A percentile compares a stretch with the other conserved stretches of the same genome.
These are phyloP conservation scores for Drosophila subquinaria DNA, from an alignment of 2,888 invertebrate species.

Conservation along the genomic window DNA sequence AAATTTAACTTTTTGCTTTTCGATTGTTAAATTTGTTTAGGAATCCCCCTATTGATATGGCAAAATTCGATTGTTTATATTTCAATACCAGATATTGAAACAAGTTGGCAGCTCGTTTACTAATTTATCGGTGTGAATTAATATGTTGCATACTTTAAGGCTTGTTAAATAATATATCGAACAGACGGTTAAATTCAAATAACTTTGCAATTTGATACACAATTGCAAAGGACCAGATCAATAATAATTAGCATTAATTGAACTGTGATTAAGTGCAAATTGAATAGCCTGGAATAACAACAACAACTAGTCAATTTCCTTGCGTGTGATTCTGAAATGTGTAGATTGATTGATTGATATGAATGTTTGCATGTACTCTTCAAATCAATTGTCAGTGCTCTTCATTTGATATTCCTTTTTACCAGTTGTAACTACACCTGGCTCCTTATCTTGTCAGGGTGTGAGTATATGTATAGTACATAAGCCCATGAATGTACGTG, in stretches of 20 bases:
- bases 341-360: conserved; percentile 25
- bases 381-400: background rate
- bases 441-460: conserved; percentile 6
- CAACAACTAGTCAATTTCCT: background rate
- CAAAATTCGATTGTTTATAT: background rate
- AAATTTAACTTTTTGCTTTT: background rate
- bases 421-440: background rate
- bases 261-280: conserved; percentile 25
- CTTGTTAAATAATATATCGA: conserved; percentile 1
- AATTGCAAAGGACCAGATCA: conserved; percentile 20
- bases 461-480: conserved; percentile 4
- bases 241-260: conserved; percentile 37
- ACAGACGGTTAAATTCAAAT: conserved; percentile 6
- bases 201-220: conserved; percentile 5
- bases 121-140: background rate
- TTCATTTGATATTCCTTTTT: conserved; percentile 15
- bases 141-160: conserved; percentile 42
- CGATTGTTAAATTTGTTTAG: background rate
- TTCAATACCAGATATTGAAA: background rate
- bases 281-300: background rate
- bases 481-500: conserved; percentile 39
- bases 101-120: conserved; percentile 34
- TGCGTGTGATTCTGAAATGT: conserved; percentile 39
- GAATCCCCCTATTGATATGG: background rate
- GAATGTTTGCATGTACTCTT: background rate